Percentiles rank a stretch among this genome's conserved stretches.
phyloP scores from a whole-genome alignment of 2,113 vertebrate genomes.

The Laticauda colubrina region DNA sequence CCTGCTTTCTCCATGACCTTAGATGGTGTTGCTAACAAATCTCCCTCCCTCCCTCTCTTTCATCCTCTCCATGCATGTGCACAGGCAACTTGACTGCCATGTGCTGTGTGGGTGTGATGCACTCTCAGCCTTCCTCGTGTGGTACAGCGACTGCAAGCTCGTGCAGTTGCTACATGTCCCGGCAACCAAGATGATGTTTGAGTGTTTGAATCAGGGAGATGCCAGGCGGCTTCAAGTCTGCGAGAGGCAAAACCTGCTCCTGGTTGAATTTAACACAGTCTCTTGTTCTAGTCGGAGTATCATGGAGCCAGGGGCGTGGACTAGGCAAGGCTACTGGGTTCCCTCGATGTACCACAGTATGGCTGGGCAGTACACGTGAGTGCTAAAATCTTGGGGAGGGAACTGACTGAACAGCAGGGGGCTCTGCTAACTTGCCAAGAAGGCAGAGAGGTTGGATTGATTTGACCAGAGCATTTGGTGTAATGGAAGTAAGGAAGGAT shows the following conservation, averaged over 20 bases:
- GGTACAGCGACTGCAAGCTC: background rate
- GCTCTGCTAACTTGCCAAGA: background rate
- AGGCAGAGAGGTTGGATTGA: background rate
- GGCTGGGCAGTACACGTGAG: conserved; percentile 56
- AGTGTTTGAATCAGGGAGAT: conserved; percentile 18
- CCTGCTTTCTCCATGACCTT: background rate
- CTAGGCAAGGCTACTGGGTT: background rate
- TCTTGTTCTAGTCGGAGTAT: conserved; percentile 43
- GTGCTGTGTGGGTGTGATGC: conserved; percentile 17
- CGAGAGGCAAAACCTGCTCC: conserved; percentile 44
- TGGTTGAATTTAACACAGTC: conserved; percentile 55
- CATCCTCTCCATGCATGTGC: background rate
- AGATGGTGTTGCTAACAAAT: background rate
- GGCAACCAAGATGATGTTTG: conserved; percentile 33
- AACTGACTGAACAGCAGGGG: conserved; percentile 3
- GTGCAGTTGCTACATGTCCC: background rate
- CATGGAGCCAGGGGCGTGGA: conserved; percentile 41
- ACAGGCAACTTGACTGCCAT: background rate
- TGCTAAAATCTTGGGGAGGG: conserved; percentile 9
- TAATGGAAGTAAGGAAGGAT: background rate
- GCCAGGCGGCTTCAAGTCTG: conserved; percentile 41
- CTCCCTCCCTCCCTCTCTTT: background rate
- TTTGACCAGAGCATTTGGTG: background rate
- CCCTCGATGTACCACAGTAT: conserved; percentile 51
- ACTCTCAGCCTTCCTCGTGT: background rate